Conservation (phyloP, 2,888 invertebrate species). For the Metacarcinus magister region DNA sequence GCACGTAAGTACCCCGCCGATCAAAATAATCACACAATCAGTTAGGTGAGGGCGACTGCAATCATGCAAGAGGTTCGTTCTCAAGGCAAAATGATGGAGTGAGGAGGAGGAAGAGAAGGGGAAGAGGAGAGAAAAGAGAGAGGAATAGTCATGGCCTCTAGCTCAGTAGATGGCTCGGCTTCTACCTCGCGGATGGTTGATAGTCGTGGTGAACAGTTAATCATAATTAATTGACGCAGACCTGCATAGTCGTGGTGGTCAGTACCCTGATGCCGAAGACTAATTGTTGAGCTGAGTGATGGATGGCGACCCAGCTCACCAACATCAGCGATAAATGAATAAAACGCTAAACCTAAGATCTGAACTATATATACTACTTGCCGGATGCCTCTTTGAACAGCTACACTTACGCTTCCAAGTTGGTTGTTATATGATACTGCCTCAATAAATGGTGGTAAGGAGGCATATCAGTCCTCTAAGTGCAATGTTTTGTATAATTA, state of each 20-base stretch:
- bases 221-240: constrained; percentile 49
- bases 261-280: constrained; percentile 46
- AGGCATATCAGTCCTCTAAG: neutral
- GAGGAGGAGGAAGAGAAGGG: constrained; percentile 83
- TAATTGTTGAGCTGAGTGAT: neutral
- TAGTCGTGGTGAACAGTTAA: constrained; percentile 31
- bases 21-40: constrained; percentile 67
- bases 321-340: constrained; percentile 40
- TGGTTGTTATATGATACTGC: neutral
- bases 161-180: constrained; percentile 1
- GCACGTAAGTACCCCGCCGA: constrained; percentile 55
- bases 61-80: constrained; percentile 52
- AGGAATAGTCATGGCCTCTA: constrained; percentile 54
- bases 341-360: constrained; percentile 26
- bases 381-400: neutral
- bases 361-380: neutral
- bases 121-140: constrained; percentile 69
- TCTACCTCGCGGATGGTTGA: neutral
- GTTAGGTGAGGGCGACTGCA: constrained; percentile 52
- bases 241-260: constrained; percentile 51
- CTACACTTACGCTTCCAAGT: neutral
- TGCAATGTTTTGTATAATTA: neutral
- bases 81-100: constrained; percentile 53
- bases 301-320: constrained; percentile 43
- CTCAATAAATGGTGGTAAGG: neutral